Evolutionary conservation across 2,888 invertebrate species (phyloP).

Genomic region (Cerastoderma edule): DNA sequence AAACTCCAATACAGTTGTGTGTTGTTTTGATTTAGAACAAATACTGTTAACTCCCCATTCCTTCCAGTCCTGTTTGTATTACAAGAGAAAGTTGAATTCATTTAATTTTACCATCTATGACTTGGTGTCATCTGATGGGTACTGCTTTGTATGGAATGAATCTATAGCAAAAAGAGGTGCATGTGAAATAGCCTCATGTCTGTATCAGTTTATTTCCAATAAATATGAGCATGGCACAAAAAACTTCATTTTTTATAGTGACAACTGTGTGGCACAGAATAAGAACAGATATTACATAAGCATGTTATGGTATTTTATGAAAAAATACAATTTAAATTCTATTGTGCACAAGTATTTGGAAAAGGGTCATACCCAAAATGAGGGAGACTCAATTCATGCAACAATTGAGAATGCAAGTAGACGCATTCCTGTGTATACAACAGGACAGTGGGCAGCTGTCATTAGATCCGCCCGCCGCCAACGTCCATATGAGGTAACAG

Average conservation of each 20-base stretch:
- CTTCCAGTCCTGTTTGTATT: constrained; percentile 29
- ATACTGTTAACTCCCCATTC: constrained; percentile 22
- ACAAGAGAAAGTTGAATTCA: constrained; percentile 26
- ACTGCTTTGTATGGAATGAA: constrained; percentile 25
- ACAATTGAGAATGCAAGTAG: constrained; percentile 3
- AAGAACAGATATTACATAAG: constrained; percentile 15
- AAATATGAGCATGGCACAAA: constrained; percentile 2
- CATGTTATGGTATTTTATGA: constrained; percentile 16
- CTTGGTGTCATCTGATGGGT: constrained; percentile 8
- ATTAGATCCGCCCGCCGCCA: constrained; percentile 1
- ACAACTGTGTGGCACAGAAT: constrained; percentile 17
- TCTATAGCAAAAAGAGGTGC: constrained; percentile 21
- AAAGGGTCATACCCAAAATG: constrained; percentile 22
- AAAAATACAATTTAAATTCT: constrained; percentile 2
- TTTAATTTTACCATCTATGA: constrained; percentile 32
- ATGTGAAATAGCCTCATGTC: constrained; percentile 28
- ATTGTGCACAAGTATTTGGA: constrained; percentile 19
- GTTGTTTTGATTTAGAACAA: constrained; percentile 35
- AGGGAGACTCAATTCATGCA: constrained; percentile 15
- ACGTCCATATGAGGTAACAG: constrained; percentile 2
- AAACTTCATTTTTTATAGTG: constrained; percentile 26
- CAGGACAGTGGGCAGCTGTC: constrained; percentile 26
- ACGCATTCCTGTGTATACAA: constrained; percentile 9
- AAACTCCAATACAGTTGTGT: not conserved
- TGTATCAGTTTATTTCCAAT: constrained; percentile 1